Evolutionary conservation across 2,888 invertebrate genomes (phyloP).

Genomic region (Tipula helvola): DNA sequence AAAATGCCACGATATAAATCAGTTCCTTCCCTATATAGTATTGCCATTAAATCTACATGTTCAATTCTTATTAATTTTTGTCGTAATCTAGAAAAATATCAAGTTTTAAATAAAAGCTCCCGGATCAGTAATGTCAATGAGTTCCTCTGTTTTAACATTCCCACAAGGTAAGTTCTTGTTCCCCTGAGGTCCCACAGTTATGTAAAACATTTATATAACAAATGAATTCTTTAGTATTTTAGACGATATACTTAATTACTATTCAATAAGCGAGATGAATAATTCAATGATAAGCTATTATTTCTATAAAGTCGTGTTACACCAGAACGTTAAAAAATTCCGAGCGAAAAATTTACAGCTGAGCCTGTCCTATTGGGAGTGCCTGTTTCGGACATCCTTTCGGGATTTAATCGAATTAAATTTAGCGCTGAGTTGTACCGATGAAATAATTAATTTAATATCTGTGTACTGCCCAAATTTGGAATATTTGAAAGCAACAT

Average conservation of each 20-base stretch:
- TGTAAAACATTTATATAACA: neutral
- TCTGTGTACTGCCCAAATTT: slow-evolving; percentile 17
- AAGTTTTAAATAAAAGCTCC: neutral
- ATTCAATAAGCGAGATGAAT: slow-evolving; percentile 11
- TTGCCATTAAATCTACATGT: neutral
- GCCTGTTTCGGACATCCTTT: slow-evolving; percentile 16
- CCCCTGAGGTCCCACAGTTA: neutral
- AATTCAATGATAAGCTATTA: slow-evolving; percentile 15
- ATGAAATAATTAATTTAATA: slow-evolving; percentile 17
- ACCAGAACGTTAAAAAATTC: slow-evolving; percentile 14
- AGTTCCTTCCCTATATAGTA: slow-evolving; percentile 14
- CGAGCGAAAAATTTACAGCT: slow-evolving; percentile 16
- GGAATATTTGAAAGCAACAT: slow-evolving; percentile 18
- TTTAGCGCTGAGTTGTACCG: slow-evolving; percentile 18
- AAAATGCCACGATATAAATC: slow-evolving; percentile 16
- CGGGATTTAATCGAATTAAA: slow-evolving; percentile 16
- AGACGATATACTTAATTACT: slow-evolving; percentile 15
- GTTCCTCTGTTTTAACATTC: neutral
- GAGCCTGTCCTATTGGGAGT: slow-evolving; percentile 15
- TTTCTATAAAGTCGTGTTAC: slow-evolving; percentile 15
- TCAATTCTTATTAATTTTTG: neutral
- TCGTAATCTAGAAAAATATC: neutral
- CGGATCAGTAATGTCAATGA: neutral
- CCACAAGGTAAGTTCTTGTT: neutral
- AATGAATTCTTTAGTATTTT: slow-evolving; percentile 13